Evolutionary conservation across 2,888 invertebrate species (phyloP).

Genomic region (Escarpia spicata): DNA sequence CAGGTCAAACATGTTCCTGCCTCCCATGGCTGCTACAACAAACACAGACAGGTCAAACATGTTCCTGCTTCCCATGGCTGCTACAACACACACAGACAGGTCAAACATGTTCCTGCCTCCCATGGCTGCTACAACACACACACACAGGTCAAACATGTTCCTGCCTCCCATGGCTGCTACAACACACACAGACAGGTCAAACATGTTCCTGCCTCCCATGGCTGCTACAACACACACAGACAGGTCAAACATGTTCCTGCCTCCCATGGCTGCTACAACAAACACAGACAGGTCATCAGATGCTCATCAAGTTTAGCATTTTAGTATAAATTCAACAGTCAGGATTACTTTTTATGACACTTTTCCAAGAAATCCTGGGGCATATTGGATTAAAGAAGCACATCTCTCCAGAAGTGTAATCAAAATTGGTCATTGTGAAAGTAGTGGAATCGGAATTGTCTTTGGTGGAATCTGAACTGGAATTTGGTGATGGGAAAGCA

Average conservation of each 20-base stretch:
- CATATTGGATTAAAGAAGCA: too few species aligned
- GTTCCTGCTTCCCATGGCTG: slow-evolving; percentile 36
- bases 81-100: slow-evolving; percentile 25
- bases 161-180: slow-evolving; percentile 37
- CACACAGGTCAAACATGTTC: slow-evolving; percentile 39
- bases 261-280: slow-evolving; percentile 36
- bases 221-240: slow-evolving; percentile 32
- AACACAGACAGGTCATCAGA: too few species aligned
- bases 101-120: slow-evolving; percentile 40
- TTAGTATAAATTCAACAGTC: too few species aligned
- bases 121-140: slow-evolving; percentile 33
- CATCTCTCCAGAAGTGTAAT: too few species aligned
- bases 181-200: slow-evolving; percentile 30
- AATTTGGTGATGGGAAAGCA: too few species aligned
- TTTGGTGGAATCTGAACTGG: too few species aligned
- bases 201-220: slow-evolving; percentile 38
- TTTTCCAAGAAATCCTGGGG: too few species aligned
- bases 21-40: slow-evolving; percentile 36
- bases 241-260: slow-evolving; percentile 39
- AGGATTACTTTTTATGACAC: too few species aligned
- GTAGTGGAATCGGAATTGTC: too few species aligned
- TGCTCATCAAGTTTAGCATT: too few species aligned
- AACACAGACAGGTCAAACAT: slow-evolving; percentile 37
- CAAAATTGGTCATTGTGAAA: too few species aligned
- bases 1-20: slow-evolving; percentile 39